These are phyloP conservation scores for Sphaeramia orbicularis DNA, from an alignment of 2,797 vertebrate genomes.

Conservation along the genomic window DNA sequence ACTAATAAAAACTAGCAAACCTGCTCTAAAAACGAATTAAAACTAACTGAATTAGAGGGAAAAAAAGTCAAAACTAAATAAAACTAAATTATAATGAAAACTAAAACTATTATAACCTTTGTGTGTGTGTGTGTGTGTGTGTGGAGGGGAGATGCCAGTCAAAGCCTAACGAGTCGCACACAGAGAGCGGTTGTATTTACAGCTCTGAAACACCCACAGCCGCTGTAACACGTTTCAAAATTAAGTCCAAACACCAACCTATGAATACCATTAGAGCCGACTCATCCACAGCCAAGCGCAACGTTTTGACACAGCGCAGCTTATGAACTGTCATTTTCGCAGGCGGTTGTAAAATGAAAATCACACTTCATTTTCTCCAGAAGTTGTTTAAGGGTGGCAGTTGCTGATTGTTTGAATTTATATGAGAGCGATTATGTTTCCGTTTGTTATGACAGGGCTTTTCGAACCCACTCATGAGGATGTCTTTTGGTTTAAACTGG, in stretches of 20 bases:
- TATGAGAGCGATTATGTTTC: constrained; percentile 23
- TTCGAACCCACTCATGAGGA: constrained; percentile 1
- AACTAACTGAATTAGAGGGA: no score
- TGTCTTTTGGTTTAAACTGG: background rate
- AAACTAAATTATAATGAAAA: no score
- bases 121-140: no score
- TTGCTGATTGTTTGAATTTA: constrained; percentile 22
- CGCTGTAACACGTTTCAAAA: constrained; percentile 1
- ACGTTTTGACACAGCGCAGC: background rate
- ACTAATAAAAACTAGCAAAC: no score
- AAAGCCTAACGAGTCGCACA: no score
- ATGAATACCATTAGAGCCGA: background rate
- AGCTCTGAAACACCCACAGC: background rate
- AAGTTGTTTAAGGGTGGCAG: constrained; percentile 8
- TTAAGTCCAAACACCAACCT: constrained; percentile 11
- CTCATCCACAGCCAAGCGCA: background rate
- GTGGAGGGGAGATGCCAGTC: no score
- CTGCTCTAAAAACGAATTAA: no score
- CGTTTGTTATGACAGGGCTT: constrained; percentile 12
- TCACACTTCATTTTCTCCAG: constrained; percentile 1
- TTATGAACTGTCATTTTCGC: constrained; percentile 6
- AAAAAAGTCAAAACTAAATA: no score
- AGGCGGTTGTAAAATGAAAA: constrained; percentile 2
- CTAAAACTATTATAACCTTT: no score
- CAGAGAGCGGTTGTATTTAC: background rate